Percentiles rank a stretch among this genome's conserved stretches.
These are phyloP conservation scores for Thysanoteuthis rhombus DNA, from an alignment of 2,888 invertebrate genomes.

Conservation along the genomic window DNA sequence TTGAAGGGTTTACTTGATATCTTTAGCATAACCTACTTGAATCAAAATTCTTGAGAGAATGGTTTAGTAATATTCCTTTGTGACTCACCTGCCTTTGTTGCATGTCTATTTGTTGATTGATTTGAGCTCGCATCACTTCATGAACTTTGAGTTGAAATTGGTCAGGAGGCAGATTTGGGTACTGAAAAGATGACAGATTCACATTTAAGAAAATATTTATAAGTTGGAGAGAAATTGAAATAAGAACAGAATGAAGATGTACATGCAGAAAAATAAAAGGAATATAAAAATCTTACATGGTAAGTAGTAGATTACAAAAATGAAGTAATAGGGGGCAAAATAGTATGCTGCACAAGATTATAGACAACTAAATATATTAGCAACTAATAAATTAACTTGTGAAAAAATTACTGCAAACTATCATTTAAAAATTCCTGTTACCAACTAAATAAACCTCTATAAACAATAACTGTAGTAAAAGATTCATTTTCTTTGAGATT, in stretches of 20 bases:
- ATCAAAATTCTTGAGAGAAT: not conserved
- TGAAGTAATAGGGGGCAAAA: not conserved
- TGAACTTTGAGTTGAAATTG: conserved; percentile 57
- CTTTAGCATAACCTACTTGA: no score
- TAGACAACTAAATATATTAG: not conserved
- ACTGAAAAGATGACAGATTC: conserved; percentile 40
- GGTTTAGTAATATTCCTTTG: no score
- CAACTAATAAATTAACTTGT: not conserved
- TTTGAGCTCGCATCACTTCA: conserved; percentile 55
- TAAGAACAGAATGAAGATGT: not conserved
- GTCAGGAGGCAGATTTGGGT: conserved; percentile 57
- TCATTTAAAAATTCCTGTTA: not conserved
- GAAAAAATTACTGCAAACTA: not conserved
- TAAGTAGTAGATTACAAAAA: not conserved
- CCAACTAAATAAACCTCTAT: no score
- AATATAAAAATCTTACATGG: not conserved
- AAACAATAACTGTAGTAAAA: not conserved
- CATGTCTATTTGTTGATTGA: conserved; percentile 54
- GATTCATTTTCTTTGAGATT: not conserved
- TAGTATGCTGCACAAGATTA: not conserved
- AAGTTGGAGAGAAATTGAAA: not conserved
- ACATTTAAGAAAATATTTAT: not conserved
- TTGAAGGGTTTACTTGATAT: no score
- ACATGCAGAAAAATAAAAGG: not conserved
- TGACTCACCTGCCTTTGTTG: conserved; percentile 52